A percentile compares a stretch with the other conserved stretches of the same genome.
Conservation (phyloP, 2,888 invertebrate genomes). For the Sphaerophoria taeniata region DNA sequence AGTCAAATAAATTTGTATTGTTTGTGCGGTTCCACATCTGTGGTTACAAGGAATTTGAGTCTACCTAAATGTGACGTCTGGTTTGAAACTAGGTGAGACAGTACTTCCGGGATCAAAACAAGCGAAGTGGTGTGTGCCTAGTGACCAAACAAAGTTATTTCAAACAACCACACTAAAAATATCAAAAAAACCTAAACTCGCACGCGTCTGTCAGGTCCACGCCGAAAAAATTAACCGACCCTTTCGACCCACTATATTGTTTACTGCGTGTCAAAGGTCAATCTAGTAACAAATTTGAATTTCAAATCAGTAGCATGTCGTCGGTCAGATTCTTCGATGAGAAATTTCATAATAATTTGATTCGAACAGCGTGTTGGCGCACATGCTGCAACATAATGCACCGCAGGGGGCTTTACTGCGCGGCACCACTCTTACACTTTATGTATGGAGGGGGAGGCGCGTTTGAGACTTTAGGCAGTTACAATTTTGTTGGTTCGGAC, state of each 20-base stretch:
- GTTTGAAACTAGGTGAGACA: not conserved
- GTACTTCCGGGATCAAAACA: conserved; percentile 38
- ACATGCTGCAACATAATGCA: conserved; percentile 8
- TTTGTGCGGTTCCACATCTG: conserved; percentile 64
- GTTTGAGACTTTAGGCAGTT: not conserved
- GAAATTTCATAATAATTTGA: conserved; percentile 59
- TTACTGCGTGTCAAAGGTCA: conserved; percentile 43
- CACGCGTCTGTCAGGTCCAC: too few species aligned
- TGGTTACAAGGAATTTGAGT: conserved; percentile 53
- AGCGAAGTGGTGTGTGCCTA: not conserved
- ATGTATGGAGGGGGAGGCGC: not conserved
- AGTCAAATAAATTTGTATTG: conserved; percentile 56
- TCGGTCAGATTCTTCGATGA: conserved; percentile 22
- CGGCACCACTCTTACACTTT: conserved; percentile 13
- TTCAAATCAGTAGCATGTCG: conserved; percentile 16
- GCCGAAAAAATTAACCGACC: too few species aligned
- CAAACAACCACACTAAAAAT: not conserved
- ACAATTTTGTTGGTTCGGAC: conserved; percentile 11
- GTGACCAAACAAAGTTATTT: conserved; percentile 24
- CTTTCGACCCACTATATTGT: not conserved
- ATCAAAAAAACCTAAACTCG: not conserved
- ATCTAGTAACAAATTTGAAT: conserved; percentile 40
- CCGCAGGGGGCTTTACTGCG: conserved; percentile 16
- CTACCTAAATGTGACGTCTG: conserved; percentile 6
- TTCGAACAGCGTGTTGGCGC: conserved; percentile 11